phyloP scores from a whole-genome alignment of 2,797 vertebrate genomes.

The Phrynocephalus vlangalii region DNA sequence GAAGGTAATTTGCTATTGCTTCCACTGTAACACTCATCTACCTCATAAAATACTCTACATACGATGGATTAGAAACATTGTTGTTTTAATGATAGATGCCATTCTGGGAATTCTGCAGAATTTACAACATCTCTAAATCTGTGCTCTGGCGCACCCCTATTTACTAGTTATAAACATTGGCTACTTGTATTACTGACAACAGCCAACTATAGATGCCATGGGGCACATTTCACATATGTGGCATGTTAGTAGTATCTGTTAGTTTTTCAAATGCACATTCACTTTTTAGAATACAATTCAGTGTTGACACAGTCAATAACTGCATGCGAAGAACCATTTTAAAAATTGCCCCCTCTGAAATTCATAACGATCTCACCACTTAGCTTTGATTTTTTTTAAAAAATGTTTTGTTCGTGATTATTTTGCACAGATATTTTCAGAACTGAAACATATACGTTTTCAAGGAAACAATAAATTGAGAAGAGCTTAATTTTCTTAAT shows the following conservation, averaged over 20 bases:
- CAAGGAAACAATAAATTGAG: not conserved
- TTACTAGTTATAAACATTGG: not conserved
- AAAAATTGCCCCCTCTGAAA: slow-evolving; percentile 22
- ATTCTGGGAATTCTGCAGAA: not conserved
- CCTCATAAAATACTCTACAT: too few relatives aligned
- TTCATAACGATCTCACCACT: slow-evolving; percentile 17
- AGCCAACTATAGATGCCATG: not conserved
- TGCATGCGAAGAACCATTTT: not conserved
- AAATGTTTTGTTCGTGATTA: slow-evolving; percentile 25
- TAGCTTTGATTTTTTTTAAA: slow-evolving; percentile 23
- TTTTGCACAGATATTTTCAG: slow-evolving; percentile 10
- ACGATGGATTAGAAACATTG: not conserved
- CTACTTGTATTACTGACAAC: not conserved
- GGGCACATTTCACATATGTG: not conserved
- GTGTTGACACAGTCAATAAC: not conserved
- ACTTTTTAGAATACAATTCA: slow-evolving; percentile 20
- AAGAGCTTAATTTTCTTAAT: slow-evolving; percentile 42
- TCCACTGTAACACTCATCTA: too few relatives aligned
- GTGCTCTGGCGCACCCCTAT: not conserved
- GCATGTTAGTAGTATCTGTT: not conserved
- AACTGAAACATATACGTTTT: slow-evolving; percentile 27
- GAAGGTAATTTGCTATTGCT: too few relatives aligned
- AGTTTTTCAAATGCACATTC: slow-evolving; percentile 37
- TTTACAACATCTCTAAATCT: not conserved
- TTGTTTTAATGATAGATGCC: not conserved